phyloP scores from a whole-genome alignment of 2,113 vertebrate genomes.

The Dicentrarchus labrax region DNA sequence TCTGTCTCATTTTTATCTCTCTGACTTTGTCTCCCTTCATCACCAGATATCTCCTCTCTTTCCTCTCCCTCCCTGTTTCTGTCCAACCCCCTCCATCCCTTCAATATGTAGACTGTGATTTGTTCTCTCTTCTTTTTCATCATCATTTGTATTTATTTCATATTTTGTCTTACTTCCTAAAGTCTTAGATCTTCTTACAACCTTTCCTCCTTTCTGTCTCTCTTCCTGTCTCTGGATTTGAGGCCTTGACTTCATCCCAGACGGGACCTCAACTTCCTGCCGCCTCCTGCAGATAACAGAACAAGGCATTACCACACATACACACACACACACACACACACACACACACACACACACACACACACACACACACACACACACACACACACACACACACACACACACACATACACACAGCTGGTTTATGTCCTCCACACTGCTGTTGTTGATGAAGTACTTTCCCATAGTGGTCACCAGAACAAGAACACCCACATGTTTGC shows the following conservation, averaged over 20 bases:
- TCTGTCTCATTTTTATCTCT: conserved; percentile 23
- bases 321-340: conserved; percentile 11
- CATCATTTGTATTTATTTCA: not conserved
- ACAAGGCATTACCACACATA: not conserved
- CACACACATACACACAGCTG: conserved; percentile 63
- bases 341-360: conserved; percentile 63
- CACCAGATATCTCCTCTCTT: not conserved
- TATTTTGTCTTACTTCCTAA: not conserved
- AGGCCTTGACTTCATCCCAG: conserved; percentile 48
- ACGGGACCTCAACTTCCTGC: conserved; percentile 55
- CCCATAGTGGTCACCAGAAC: conserved; percentile 41
- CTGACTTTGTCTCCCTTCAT: conserved; percentile 30
- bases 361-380: conserved; percentile 19
- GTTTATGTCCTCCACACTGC: conserved; percentile 47
- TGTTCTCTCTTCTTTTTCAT: not conserved
- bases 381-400: conserved; percentile 12
- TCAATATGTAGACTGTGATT: not conserved
- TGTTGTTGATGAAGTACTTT: conserved; percentile 42
- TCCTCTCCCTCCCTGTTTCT: not conserved
- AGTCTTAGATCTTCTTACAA: not conserved
- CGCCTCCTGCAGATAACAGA: conserved; percentile 54
- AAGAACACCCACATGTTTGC: conserved; percentile 25
- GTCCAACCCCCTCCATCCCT: not conserved
- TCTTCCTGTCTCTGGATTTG: conserved; percentile 5
- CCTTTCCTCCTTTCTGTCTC: not conserved